Evolutionary conservation across 2,797 vertebrate genomes (phyloP), one percentile per base, ranked within the genome.

Genomic region (Phoeniculus purpureus): DNA sequence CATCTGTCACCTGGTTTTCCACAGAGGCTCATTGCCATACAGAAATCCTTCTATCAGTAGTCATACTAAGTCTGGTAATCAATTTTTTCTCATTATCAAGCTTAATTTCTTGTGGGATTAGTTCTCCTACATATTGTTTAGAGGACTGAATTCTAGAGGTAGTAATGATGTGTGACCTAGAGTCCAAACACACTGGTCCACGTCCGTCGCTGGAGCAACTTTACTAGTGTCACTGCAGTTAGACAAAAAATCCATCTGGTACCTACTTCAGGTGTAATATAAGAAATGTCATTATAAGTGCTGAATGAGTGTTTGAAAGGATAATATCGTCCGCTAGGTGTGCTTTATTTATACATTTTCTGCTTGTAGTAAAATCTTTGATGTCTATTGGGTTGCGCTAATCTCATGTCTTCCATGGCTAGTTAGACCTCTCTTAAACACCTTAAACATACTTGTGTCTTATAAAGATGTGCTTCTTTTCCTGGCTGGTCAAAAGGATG

Each of bases 71-170:
- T 56, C 37, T 85, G 72, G 73, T 81, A 83, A 93, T 67, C 51
- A 10, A 81, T 68, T 86, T 91, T 81, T 91, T 60, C 83, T 84
- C 79, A 90, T 91, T 93, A 87, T 70, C 51, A 91, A 90, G 23
- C 51, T 91, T 84, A 71, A 93, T 93, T 85, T 85, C 72, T 70
- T 67, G 31, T 64, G 71, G 67, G 79, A 83, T 81, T 87, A 81
- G 87, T 80, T 89, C 64, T 87, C 37, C 51, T 55, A 71, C 23
- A 66, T 5, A 25, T 58, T 67, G 17, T 86, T 85, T 73, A 85
- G 85, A 89, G 56, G 56, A 87, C 52, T 58, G 64, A 86, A 75
- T 91, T 84, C 56, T 60, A 81, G 74, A 26, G 62, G 45, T 61
- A 77, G n/a, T 26, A 89, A 81, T 89, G 84, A 45, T 3, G 0